Evolutionary conservation across 2,888 invertebrate genomes (phyloP).

Genomic region (Drosophila lacicola): DNA sequence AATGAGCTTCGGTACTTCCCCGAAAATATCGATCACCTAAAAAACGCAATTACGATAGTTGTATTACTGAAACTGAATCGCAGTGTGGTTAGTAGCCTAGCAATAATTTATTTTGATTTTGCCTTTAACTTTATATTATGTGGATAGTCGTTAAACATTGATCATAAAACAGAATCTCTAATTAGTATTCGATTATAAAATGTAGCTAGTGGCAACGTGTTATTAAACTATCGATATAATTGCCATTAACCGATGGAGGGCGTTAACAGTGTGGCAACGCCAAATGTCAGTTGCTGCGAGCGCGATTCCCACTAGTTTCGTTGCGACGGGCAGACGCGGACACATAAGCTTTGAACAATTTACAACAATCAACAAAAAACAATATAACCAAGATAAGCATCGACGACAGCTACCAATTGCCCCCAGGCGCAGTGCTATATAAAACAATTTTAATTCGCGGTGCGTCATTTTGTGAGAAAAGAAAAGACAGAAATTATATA

Average conservation of each 20-base stretch:
- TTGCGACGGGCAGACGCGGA: constrained; percentile 52
- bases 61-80: too few species aligned
- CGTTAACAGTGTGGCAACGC: constrained; percentile 41
- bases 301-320: constrained; percentile 50
- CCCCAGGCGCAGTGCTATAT: constrained; percentile 42
- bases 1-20: neutral
- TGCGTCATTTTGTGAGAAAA: constrained; percentile 42
- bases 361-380: constrained; percentile 34
- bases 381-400: constrained; percentile 46
- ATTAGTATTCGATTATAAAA: neutral
- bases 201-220: neutral
- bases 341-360: constrained; percentile 44
- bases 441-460: constrained; percentile 24
- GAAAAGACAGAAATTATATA: constrained; percentile 5
- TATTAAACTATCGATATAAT: constrained; percentile 27
- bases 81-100: too few species aligned
- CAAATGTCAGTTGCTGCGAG: constrained; percentile 21
- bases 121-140: too few species aligned
- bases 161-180: neutral
- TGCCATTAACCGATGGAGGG: neutral
- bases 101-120: too few species aligned
- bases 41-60: too few species aligned
- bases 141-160: too few species aligned
- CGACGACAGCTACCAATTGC: constrained; percentile 34
- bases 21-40: neutral